Base-by-base conservation (phyloP, 2,888 invertebrate species). In the Physocephala rufipes region DNA sequence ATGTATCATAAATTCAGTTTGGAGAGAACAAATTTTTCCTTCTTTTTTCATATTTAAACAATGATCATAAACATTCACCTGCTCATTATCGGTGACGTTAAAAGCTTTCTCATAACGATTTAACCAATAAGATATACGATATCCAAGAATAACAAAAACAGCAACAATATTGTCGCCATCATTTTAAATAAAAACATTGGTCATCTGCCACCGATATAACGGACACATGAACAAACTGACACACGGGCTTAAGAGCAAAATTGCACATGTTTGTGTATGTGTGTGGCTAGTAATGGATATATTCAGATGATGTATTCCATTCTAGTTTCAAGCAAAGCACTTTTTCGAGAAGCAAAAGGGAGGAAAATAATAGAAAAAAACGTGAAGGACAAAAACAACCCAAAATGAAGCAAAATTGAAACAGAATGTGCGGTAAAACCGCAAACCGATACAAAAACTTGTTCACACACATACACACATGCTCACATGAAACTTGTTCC, bases 351-450 rank as follows among this genome's bases (percentile, higher is more conserved):
- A 13, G 28, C 49, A 21, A 45, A 24, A 43, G 45, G 16, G 36
- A 49, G 28, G 28, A 19, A 30, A 49, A 26, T 26, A 36, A 36
- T 19, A 19, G 45, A 21, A 16, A 63, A 19, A 45, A 36, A 43
- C 21, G 36, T 19, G 21, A 26, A 62, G 4, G 30, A 36, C 45
- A 63, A 13, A 28, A 28, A 12, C 26, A 58, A 55, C 1, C 55
- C 9, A 26, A 28, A 58, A 58, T 24, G 24, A 16, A 65, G 30
- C 15, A 21, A 67, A 67, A 67, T 67, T 62, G 68, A 68, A 68
- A 68, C 61, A 61, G 62, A 68, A 61, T 51, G 62, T 68, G 62
- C 68, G 62, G 49, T 62, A 68, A 68, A 61, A 19, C 24, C 21
- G 58, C 24, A 53, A 15, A 36, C 3, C 9, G 26, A 61, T 28